Percentiles rank a stretch among this genome's conserved stretches.
phyloP scores from a whole-genome alignment of 1,140 invertebrate genomes.

The Leptopilina boulardi region DNA sequence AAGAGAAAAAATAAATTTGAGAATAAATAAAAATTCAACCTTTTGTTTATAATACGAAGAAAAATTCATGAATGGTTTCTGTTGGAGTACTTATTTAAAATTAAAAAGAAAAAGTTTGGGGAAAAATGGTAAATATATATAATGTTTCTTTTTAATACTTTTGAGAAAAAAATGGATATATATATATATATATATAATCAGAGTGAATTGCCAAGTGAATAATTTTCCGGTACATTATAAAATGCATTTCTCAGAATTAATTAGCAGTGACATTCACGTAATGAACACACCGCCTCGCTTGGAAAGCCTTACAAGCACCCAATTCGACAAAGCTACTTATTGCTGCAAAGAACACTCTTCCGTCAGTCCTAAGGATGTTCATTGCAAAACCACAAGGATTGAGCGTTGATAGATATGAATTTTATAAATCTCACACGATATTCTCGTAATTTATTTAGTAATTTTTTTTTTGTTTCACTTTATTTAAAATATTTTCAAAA shows the following conservation, averaged over 20 bases:
- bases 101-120: no score
- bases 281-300: not conserved
- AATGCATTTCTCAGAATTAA: slow-evolving; percentile 23
- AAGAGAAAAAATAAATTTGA: not conserved
- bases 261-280: not conserved
- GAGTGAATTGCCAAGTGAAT: no score
- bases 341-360: slow-evolving; percentile 37
- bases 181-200: no score
- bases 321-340: slow-evolving; percentile 49
- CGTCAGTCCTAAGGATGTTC: no score
- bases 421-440: no score
- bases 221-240: not conserved
- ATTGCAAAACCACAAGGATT: no score
- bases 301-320: slow-evolving; percentile 31
- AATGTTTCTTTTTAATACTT: not conserved
- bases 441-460: no score
- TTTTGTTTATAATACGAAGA: not conserved
- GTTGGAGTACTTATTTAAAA: not conserved
- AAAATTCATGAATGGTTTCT: slow-evolving; percentile 7
- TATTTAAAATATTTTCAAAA: no score
- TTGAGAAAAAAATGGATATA: not conserved
- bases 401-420: no score
- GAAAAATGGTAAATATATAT: no score
- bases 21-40: not conserved
- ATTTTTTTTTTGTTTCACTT: no score